Evolutionary conservation across 2,797 vertebrate species (phyloP).

Genomic region (Danio albolineatus): DNA sequence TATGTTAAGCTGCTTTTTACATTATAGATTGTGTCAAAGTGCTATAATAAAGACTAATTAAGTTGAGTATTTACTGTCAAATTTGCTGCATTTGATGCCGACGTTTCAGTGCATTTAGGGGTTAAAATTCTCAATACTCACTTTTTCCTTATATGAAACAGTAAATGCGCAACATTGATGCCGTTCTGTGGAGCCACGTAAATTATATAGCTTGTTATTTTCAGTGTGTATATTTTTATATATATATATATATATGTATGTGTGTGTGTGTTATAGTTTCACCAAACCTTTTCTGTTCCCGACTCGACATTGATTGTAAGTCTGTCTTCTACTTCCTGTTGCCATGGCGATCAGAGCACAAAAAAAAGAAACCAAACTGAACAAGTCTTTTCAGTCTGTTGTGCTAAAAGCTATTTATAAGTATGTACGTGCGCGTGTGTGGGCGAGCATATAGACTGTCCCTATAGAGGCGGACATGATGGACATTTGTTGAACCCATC

Average conservation of each 20-base stretch:
- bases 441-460: conserved; percentile 7
- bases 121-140: not conserved
- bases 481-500: not conserved
- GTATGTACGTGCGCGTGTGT: conserved; percentile 36
- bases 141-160: not conserved
- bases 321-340: conserved; percentile 70
- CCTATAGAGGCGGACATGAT: not conserved
- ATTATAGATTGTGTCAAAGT: no score
- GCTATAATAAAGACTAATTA: no score
- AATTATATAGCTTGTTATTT: not conserved
- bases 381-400: conserved; percentile 71
- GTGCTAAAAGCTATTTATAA: conserved; percentile 68
- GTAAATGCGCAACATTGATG: not conserved
- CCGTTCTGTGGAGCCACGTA: not conserved
- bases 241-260: no score
- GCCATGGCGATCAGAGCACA: conserved; percentile 76
- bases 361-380: conserved; percentile 62
- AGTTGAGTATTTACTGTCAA: not conserved
- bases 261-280: not conserved
- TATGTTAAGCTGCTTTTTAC: no score
- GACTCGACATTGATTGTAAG: conserved; percentile 36
- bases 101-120: not conserved
- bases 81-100: not conserved
- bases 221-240: no score
- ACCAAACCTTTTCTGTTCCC: conserved; percentile 9